A percentile compares a stretch with the other conserved stretches of the same genome.
phyloP scores from a whole-genome alignment of 2,888 invertebrate genomes.

The Coleophora flavipennella region DNA sequence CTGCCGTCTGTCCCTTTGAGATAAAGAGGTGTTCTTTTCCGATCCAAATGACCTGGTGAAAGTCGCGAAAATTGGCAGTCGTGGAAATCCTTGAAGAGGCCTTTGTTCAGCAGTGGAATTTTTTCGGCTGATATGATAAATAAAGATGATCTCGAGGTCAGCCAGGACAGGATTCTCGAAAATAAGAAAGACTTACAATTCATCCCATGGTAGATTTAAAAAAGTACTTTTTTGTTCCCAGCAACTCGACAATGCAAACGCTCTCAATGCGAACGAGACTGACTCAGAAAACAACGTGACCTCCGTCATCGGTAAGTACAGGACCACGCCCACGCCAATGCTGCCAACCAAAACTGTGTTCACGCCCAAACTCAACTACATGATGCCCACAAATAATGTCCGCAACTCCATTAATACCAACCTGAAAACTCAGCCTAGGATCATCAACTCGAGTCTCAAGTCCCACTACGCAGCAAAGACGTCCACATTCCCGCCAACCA shows the following conservation, averaged over 20 bases:
- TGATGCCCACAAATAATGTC: slow-evolving; percentile 61
- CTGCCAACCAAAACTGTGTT: slow-evolving; percentile 54
- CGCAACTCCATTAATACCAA: slow-evolving; percentile 55
- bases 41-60: too few relatives aligned
- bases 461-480: slow-evolving; percentile 56
- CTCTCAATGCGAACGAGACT: slow-evolving; percentile 49
- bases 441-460: slow-evolving; percentile 41
- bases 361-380: slow-evolving; percentile 59
- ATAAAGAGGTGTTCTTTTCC: too few relatives aligned
- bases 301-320: slow-evolving; percentile 59
- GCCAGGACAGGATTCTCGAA: too few relatives aligned
- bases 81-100: too few relatives aligned
- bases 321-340: slow-evolving; percentile 57
- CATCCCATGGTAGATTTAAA: too few relatives aligned
- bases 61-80: too few relatives aligned
- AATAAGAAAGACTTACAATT: too few relatives aligned
- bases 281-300: slow-evolving; percentile 64
- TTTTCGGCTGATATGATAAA: too few relatives aligned
- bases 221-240: neutral
- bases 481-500: slow-evolving; percentile 60
- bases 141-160: too few relatives aligned
- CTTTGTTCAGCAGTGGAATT: too few relatives aligned
- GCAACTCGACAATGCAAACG: slow-evolving; percentile 59
- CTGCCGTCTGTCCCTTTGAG: too few relatives aligned
- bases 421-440: slow-evolving; percentile 47